Percentiles rank a stretch among this genome's conserved stretches.
These are phyloP conservation scores for Pitta sordida DNA, from an alignment of 2,113 vertebrate genomes.

Conservation along the genomic window DNA sequence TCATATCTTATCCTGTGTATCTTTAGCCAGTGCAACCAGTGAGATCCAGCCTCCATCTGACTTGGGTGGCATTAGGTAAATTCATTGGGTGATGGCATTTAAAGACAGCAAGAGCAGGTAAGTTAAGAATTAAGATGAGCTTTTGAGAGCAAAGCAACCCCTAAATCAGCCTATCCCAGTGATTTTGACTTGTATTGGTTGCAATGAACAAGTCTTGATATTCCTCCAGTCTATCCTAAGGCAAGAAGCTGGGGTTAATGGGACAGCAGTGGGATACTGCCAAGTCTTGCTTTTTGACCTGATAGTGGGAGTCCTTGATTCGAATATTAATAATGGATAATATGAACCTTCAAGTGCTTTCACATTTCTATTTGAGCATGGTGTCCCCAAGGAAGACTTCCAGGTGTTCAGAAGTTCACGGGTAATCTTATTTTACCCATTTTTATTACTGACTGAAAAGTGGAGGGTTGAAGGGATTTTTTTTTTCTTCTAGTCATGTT, in stretches of 20 bases:
- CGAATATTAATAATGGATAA: slow-evolving; percentile 7
- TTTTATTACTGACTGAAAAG: slow-evolving; percentile 22
- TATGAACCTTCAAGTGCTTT: not conserved
- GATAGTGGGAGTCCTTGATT: slow-evolving; percentile 17
- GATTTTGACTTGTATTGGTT: not conserved
- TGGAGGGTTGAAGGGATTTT: not conserved
- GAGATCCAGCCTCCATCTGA: not conserved
- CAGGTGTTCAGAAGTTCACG: not conserved
- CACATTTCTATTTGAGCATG: not conserved
- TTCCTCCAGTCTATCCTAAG: slow-evolving; percentile 22
- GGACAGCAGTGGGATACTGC: not conserved
- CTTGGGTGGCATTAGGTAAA: not conserved
- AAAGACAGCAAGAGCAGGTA: not conserved
- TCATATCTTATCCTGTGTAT: not conserved
- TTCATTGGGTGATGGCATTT: not conserved
- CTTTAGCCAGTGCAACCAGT: not conserved
- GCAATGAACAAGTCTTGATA: not conserved
- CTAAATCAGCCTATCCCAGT: not conserved
- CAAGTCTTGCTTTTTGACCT: slow-evolving; percentile 46
- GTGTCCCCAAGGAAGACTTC: not conserved
- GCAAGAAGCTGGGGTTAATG: not conserved
- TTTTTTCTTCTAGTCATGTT: not conserved
- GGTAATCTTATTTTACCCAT: not conserved
- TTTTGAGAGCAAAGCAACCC: not conserved
- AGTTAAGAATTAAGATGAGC: not conserved